phyloP scores from a whole-genome alignment of 2,888 invertebrate species.

The Agrochola litura region DNA sequence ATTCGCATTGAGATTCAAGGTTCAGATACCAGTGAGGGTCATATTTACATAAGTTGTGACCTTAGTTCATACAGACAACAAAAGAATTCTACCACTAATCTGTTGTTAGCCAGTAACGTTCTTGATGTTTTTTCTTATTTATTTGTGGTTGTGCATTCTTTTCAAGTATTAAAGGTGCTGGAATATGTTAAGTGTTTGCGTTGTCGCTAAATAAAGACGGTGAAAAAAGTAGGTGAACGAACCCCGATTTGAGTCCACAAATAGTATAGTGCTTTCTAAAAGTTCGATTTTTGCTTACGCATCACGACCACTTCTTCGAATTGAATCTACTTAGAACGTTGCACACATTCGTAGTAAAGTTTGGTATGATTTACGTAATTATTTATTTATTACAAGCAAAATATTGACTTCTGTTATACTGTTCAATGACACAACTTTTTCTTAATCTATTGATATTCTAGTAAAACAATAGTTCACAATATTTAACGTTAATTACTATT shows the following conservation, averaged over 20 bases:
- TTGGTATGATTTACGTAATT: conserved; percentile 14
- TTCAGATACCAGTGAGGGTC: conserved; percentile 50
- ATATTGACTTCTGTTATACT: conserved; percentile 14
- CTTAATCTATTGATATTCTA: background rate
- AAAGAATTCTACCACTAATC: conserved; percentile 73
- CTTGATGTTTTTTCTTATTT: conserved; percentile 67
- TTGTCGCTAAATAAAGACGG: conserved; percentile 32
- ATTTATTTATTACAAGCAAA: conserved; percentile 25
- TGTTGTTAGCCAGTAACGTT: conserved; percentile 69
- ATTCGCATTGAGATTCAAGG: conserved; percentile 42
- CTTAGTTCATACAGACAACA: conserved; percentile 77
- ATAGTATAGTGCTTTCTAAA: conserved; percentile 68
- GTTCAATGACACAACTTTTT: background rate
- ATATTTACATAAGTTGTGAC: conserved; percentile 78
- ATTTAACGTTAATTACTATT: conserved; percentile 11
- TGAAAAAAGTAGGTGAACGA: conserved; percentile 71
- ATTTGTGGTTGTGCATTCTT: conserved; percentile 22
- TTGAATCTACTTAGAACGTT: conserved; percentile 6
- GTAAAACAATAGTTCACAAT: background rate
- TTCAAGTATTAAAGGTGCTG: conserved; percentile 8
- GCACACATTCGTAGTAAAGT: background rate
- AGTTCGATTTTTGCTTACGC: conserved; percentile 67
- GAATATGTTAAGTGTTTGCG: conserved; percentile 7
- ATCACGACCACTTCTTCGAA: conserved; percentile 47
- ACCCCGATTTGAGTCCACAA: conserved; percentile 65